Conservation (phyloP, 2,113 vertebrate genomes). For the Mastomys coucha region DNA sequence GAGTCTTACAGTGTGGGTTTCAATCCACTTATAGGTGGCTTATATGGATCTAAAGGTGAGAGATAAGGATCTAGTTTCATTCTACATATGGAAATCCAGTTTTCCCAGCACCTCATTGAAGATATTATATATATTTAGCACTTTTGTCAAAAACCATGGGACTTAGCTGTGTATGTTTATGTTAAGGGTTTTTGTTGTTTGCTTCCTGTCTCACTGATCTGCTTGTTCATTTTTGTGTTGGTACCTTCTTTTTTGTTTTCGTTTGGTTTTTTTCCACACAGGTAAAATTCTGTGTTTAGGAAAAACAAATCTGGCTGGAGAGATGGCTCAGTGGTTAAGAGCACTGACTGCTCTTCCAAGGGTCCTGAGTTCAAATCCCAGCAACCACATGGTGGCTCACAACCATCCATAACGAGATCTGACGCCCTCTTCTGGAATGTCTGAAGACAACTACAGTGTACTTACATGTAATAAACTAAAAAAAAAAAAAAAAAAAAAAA, state of each 20-base stretch:
- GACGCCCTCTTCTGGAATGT: too few relatives aligned
- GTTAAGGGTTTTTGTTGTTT: neutral
- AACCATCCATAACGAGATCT: too few relatives aligned
- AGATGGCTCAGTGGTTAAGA: too few relatives aligned
- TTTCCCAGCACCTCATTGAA: neutral
- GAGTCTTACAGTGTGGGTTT: neutral
- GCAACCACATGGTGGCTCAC: too few relatives aligned
- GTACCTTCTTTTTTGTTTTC: neutral
- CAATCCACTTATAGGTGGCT: neutral
- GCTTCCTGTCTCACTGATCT: neutral
- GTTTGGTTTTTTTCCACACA: neutral
- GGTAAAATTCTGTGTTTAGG: neutral
- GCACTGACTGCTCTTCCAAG: too few relatives aligned
- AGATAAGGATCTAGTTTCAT: neutral
- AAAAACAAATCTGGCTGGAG: neutral
- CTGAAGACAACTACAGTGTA: too few relatives aligned
- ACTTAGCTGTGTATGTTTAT: neutral
- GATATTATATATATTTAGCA: neutral
- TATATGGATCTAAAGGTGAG: neutral
- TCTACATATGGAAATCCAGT: neutral
- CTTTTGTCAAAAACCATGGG: neutral
- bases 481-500: neutral
- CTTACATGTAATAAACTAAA: too few relatives aligned
- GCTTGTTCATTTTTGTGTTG: neutral
- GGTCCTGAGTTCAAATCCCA: too few relatives aligned